These are phyloP conservation scores for Antheraea yamamai DNA, from an alignment of 2,888 invertebrate genomes.

Conservation along the genomic window DNA sequence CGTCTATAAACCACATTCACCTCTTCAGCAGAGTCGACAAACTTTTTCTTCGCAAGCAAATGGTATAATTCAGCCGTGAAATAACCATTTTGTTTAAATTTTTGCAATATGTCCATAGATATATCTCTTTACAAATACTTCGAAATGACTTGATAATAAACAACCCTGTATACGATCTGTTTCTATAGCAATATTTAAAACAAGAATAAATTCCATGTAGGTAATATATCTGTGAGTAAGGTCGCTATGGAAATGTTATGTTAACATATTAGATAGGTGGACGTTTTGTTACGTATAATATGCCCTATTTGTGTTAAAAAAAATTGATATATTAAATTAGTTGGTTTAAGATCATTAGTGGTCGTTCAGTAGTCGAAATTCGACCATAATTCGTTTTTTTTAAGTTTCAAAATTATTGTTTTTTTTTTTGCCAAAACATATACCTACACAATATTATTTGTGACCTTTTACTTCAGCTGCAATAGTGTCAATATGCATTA, in stretches of 20 bases:
- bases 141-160: slow-evolving; percentile 28
- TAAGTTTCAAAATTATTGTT: no score
- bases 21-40: slow-evolving; percentile 51
- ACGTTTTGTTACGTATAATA: no score
- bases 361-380: no score
- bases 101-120: slow-evolving; percentile 64
- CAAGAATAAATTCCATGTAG: slow-evolving; percentile 16
- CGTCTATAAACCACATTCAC: slow-evolving; percentile 34
- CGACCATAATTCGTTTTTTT: no score
- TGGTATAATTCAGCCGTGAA: slow-evolving; percentile 69
- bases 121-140: slow-evolving; percentile 27
- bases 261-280: no score
- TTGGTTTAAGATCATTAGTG: no score
- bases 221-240: not conserved
- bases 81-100: slow-evolving; percentile 72
- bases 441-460: no score
- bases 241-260: not conserved
- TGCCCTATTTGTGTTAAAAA: no score
- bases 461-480: no score
- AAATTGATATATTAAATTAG: no score
- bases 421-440: no score
- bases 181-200: slow-evolving; percentile 32
- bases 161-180: slow-evolving; percentile 47
- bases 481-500: no score
- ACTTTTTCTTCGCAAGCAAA: slow-evolving; percentile 63